Evolutionary conservation across 2,888 invertebrate species (phyloP), one percentile per base, ranked within the genome.

Genomic region (Penaeus monodon): DNA sequence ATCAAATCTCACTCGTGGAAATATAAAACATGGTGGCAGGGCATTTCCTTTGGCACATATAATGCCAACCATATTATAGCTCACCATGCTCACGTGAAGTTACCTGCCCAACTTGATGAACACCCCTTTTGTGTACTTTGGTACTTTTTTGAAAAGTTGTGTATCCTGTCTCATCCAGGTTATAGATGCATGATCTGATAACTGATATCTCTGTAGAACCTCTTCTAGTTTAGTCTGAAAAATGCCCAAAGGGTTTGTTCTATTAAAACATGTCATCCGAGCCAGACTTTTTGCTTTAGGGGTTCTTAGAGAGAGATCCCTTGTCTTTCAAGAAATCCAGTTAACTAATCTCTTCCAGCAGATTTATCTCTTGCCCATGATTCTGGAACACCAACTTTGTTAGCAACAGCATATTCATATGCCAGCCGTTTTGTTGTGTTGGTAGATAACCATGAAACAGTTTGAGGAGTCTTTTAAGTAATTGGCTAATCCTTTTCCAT

Each of bases 201-300:
- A 29, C 70, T 70, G 14, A 70, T 70, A 70, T 12, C n/a, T 24
- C 70, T 27, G 70, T 70, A 70, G 12, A 10, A n/a, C n/a, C n/a
- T n/a, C n/a, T n/a, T n/a, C n/a, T n/a, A n/a, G n/a, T n/a, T n/a
- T n/a, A n/a, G n/a, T 20, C 70, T n/a, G 14, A 12, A 12, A 20
- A 24, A 12, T 10, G n/a, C 70, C n/a, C 12, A n/a, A n/a, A n/a
- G 10, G 70, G n/a, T 70, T 70, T n/a, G 70, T 70, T 70, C 14
- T 70, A 29, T 70, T 70, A 70, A 70, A 70, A 29, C 70, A 27
- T 27, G 70, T 70, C 70, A 70, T 70, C 29, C 70, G 12, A 70
- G 70, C 70, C 70, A 70, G 70, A 70, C 70, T 70, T 70, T 24
- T 70, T 12, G 70, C 70, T 70, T 70, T 29, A 70, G 70, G n/a